A percentile compares a stretch with the other conserved stretches of the same genome.
phyloP scores from a whole-genome alignment of 2,888 invertebrate genomes.

The Onchidella celtica region DNA sequence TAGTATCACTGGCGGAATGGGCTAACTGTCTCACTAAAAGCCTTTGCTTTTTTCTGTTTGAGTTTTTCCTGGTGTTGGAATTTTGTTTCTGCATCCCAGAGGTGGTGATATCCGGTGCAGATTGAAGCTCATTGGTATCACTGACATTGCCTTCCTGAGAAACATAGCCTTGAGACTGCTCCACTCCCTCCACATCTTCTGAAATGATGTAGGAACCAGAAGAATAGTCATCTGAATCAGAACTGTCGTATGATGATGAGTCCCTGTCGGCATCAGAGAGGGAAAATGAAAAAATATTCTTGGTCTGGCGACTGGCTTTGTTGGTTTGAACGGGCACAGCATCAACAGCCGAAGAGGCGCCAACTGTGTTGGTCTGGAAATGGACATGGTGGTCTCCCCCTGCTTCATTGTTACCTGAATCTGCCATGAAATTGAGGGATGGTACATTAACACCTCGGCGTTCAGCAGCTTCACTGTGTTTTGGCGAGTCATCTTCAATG shows the following conservation, averaged over 20 bases:
- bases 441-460: not conserved
- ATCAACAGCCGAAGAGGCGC: not conserved
- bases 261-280: not conserved
- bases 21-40: not conserved
- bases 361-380: not conserved
- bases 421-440: conserved; percentile 1
- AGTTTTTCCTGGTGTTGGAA: not conserved
- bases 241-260: conserved; percentile 16
- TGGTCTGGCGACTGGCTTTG: not conserved
- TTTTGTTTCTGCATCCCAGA: not conserved
- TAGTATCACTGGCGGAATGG: not conserved
- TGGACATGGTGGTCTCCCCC: not conserved
- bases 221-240: conserved; percentile 22
- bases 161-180: not conserved
- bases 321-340: not conserved
- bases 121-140: not conserved
- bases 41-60: not conserved
- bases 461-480: not conserved
- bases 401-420: not conserved
- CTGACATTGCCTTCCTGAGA: not conserved
- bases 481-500: not conserved
- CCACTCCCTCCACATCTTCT: not conserved
- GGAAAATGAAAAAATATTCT: not conserved
- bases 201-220: conserved; percentile 16
- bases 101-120: not conserved